Evolutionary conservation across 2,888 invertebrate genomes (phyloP).

Genomic region (Adela reaumurella): DNA sequence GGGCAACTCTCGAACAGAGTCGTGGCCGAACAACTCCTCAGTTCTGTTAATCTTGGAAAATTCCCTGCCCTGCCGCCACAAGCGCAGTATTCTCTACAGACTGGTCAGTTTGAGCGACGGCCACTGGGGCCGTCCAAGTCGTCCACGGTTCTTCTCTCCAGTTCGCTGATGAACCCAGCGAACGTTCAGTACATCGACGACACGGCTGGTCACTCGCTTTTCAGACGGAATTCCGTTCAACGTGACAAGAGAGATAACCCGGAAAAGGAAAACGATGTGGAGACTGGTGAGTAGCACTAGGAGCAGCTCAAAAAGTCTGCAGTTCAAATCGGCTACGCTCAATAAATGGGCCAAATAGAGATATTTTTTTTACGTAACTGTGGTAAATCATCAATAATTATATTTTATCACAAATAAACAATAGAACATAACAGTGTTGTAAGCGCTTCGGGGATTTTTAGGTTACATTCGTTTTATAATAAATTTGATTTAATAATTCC

Average conservation of each 20-base stretch:
- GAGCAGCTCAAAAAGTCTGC: too few species aligned
- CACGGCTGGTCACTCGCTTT: slow-evolving; percentile 41
- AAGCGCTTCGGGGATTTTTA: too few species aligned
- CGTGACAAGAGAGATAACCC: slow-evolving; percentile 49
- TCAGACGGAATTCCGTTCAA: slow-evolving; percentile 43
- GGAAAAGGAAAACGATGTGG: slow-evolving; percentile 33
- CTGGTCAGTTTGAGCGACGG: slow-evolving; percentile 15
- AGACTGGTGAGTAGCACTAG: slow-evolving; percentile 15
- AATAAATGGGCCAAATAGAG: too few species aligned
- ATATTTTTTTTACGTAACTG: too few species aligned
- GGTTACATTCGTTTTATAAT: too few species aligned
- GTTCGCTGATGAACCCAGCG: slow-evolving; percentile 52
- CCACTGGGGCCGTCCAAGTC: slow-evolving; percentile 27
- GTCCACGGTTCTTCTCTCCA: slow-evolving; percentile 33
- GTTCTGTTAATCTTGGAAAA: background rate
- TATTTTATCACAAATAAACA: too few species aligned
- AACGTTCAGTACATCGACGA: slow-evolving; percentile 64
- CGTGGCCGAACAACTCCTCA: slow-evolving; percentile 55
- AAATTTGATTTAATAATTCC: too few species aligned
- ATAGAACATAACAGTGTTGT: too few species aligned
- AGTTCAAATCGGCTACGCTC: too few species aligned
- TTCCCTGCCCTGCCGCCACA: slow-evolving; percentile 8
- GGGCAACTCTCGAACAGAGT: slow-evolving; percentile 61
- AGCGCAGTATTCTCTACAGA: slow-evolving; percentile 15
- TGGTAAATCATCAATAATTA: too few species aligned